phyloP scores from a whole-genome alignment of 2,113 vertebrate species.

The Xiphophorus hellerii region DNA sequence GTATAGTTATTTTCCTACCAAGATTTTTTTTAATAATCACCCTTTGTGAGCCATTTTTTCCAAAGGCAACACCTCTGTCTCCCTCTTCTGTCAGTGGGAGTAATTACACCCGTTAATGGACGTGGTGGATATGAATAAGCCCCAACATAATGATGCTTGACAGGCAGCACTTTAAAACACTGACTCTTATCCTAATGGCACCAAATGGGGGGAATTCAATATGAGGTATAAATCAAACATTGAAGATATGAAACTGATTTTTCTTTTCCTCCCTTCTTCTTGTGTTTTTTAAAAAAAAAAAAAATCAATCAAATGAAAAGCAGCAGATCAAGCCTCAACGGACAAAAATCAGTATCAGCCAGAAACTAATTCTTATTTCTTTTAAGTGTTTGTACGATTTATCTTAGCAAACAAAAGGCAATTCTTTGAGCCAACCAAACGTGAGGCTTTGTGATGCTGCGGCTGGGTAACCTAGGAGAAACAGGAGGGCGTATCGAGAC shows the following conservation, averaged over 20 bases:
- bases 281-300: no score
- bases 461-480: not conserved
- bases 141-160: not conserved
- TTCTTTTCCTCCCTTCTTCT: not conserved
- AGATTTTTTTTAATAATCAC: not conserved
- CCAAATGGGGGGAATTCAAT: not conserved
- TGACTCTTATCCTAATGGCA: not conserved
- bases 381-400: not conserved
- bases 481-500: conserved; percentile 18
- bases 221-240: not conserved
- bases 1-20: not conserved
- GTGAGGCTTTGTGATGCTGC: conserved; percentile 4
- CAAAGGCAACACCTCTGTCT: not conserved
- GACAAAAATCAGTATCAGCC: not conserved
- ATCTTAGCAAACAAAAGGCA: not conserved
- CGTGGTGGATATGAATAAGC: not conserved
- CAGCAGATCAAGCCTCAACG: not conserved
- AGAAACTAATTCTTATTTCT: not conserved
- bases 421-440: conserved; percentile 16
- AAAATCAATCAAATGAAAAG: not conserved
- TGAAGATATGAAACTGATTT: not conserved
- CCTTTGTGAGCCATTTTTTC: not conserved
- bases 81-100: not conserved
- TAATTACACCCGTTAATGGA: not conserved
- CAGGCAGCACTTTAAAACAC: not conserved